phyloP scores from a whole-genome alignment of 2,113 vertebrate species.

The Hippocampus guttulatus region DNA sequence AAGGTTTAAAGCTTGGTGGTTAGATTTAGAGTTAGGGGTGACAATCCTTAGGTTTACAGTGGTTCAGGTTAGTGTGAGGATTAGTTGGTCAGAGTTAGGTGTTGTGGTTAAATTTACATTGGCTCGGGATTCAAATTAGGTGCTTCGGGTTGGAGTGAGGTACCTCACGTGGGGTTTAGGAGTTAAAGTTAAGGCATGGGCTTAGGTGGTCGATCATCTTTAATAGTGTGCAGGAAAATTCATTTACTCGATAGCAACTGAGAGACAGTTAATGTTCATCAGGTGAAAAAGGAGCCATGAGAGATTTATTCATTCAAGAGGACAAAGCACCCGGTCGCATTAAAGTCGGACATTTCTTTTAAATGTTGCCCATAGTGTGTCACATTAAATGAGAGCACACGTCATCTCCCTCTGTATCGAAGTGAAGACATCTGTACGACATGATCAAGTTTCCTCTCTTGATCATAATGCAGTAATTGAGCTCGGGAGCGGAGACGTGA shows the following conservation, averaged over 20 bases:
- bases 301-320: slow-evolving; percentile 39
- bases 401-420: slow-evolving; percentile 29
- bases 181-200: too few relatives aligned
- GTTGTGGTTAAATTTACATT: too few relatives aligned
- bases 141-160: too few relatives aligned
- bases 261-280: background rate
- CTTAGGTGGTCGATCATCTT: too few relatives aligned
- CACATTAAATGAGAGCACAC: slow-evolving; percentile 67
- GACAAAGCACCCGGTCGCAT: slow-evolving; percentile 7
- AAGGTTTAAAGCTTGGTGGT: too few relatives aligned
- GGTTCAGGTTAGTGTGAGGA: too few relatives aligned
- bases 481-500: slow-evolving; percentile 71
- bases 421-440: slow-evolving; percentile 52
- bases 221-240: too few relatives aligned
- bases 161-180: too few relatives aligned
- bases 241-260: background rate
- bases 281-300: background rate
- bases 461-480: slow-evolving; percentile 78
- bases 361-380: slow-evolving; percentile 23
- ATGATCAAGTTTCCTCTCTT: slow-evolving; percentile 77
- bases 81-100: too few relatives aligned
- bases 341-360: background rate
- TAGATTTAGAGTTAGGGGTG: too few relatives aligned
- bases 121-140: too few relatives aligned
- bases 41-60: too few relatives aligned